Evolutionary conservation across 2,888 invertebrate species (phyloP).

Genomic region (Stenotaenia linearis): DNA sequence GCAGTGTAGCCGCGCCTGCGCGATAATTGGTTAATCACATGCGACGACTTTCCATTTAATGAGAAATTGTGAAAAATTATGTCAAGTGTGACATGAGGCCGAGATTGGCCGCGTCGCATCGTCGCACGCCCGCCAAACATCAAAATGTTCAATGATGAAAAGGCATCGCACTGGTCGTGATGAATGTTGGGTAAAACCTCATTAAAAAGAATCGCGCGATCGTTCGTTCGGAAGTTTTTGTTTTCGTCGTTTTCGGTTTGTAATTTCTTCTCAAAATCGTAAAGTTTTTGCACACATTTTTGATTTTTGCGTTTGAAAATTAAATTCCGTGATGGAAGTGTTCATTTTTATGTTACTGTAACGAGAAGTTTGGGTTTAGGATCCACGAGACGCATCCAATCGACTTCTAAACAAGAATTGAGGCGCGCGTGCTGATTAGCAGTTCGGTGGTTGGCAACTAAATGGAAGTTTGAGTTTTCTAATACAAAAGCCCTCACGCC

Average conservation of each 20-base stretch:
- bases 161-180: background rate
- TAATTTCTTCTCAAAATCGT: background rate
- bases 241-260: background rate
- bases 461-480: slow-evolving; percentile 26
- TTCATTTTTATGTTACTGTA: background rate
- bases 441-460: slow-evolving; percentile 8
- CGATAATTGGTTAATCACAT: slow-evolving; percentile 30
- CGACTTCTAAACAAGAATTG: slow-evolving; percentile 28
- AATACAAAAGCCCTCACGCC: slow-evolving; percentile 14
- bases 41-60: slow-evolving; percentile 16
- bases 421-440: slow-evolving; percentile 28
- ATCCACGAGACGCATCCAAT: background rate
- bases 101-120: slow-evolving; percentile 2
- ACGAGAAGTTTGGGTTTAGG: background rate
- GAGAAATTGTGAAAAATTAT: slow-evolving; percentile 26
- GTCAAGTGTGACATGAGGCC: slow-evolving; percentile 14
- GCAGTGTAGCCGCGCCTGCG: background rate
- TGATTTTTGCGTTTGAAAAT: background rate
- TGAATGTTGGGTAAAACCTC: background rate
- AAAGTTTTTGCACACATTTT: background rate
- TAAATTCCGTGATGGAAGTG: background rate
- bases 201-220: background rate
- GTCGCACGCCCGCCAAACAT: background rate
- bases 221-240: background rate
- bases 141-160: background rate